Base-by-base conservation (phyloP, 2,113 vertebrate species). In the Ctenomys sociabilis region DNA sequence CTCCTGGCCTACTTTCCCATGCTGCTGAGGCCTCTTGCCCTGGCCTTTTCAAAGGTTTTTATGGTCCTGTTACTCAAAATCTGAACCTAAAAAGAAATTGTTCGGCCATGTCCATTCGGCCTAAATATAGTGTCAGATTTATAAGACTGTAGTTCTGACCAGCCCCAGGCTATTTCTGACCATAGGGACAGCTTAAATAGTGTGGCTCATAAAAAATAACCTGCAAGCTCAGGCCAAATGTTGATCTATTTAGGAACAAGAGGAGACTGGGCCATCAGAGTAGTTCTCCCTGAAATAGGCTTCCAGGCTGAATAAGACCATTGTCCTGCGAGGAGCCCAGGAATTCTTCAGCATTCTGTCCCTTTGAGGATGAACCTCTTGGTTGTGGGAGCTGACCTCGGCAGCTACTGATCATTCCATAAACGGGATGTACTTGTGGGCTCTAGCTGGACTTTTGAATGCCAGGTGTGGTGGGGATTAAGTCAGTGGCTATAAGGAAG, bases 81-180 rank as follows among this genome's bases (percentile, higher is more conserved):
- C 63, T 54, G 80, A 94, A 84, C 43, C 68, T 77, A 45, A 91
- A 89, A 93, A 94, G 87, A 93, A 97, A 90, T 82, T 89, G 94
- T 89, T 93, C 87, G 85, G 35, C 80, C 81, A 2, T 37, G 57
- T 89, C 93, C 9, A 0, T 7, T 37, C 28, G 91, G 82, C 52
- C 94, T 96, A 97, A 93, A 91, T 78, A 93, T 81, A 96, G 80
- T 32, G 28, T 81, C 84, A 17, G 57, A 66, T 93, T 96, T 96
- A 81, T 13, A 70, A 87, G 37, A 64, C 77, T 81, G 80, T 90
- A 84, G 84, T 78, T 96, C 93, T 87, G 84, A 96, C 95, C 75
- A 85, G 63, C 94, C 94, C 90, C 5, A 0, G 89, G 87, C 96
- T 96, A 93, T 96, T 97, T 95, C 89, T 95, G 91, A 95, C 84